phyloP scores from a whole-genome alignment of 2,888 invertebrate species.

The Cosmopolites sordidus region DNA sequence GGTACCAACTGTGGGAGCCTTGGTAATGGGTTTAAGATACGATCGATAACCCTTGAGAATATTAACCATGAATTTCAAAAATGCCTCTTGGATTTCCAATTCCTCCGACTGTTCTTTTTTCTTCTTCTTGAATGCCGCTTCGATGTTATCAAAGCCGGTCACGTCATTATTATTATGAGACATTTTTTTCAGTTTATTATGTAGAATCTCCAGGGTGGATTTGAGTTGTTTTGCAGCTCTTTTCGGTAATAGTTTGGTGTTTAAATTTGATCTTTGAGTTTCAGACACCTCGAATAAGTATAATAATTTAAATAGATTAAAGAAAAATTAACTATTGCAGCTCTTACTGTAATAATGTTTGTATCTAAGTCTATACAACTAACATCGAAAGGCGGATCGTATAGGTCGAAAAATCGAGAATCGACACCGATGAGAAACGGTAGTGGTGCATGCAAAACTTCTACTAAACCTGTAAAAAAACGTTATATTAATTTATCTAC shows the following conservation, averaged over 20 bases:
- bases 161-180: neutral
- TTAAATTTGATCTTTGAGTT: slow-evolving; percentile 72
- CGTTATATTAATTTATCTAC: too few relatives aligned
- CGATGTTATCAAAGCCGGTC: slow-evolving; percentile 48
- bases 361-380: slow-evolving; percentile 98
- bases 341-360: slow-evolving; percentile 81
- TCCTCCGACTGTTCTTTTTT: slow-evolving; percentile 85
- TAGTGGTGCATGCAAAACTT: slow-evolving; percentile 93
- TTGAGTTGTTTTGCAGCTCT: slow-evolving; percentile 78
- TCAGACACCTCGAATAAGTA: slow-evolving; percentile 69
- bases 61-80: slow-evolving; percentile 90
- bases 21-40: slow-evolving; percentile 86
- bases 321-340: neutral
- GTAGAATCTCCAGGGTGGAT: slow-evolving; percentile 72
- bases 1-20: slow-evolving; percentile 88
- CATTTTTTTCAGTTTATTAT: slow-evolving; percentile 56
- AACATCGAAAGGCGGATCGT: slow-evolving; percentile 94
- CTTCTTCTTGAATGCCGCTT: slow-evolving; percentile 76
- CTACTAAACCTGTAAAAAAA: slow-evolving; percentile 68
- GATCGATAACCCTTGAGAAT: slow-evolving; percentile 86
- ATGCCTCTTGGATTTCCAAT: slow-evolving; percentile 94
- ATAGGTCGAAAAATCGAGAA: slow-evolving; percentile 94
- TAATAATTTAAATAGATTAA: too few relatives aligned
- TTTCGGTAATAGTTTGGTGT: slow-evolving; percentile 77
- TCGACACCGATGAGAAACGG: slow-evolving; percentile 97